phyloP scores from a whole-genome alignment of 2,113 vertebrate genomes.

The Arvicanthis niloticus region DNA sequence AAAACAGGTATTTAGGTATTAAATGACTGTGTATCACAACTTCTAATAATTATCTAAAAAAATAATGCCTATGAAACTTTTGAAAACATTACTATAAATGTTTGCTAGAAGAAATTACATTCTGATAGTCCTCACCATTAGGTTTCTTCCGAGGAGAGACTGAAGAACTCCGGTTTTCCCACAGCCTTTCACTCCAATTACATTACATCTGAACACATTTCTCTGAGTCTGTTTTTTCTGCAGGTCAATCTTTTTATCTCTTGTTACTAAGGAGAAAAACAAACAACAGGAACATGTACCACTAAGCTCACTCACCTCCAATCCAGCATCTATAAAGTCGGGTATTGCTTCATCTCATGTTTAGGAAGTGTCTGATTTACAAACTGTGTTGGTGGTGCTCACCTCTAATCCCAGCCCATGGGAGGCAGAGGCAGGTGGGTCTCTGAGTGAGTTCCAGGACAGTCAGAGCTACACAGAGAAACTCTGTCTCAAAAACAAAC shows the following conservation, averaged over 20 bases:
- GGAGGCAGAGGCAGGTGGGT: not conserved
- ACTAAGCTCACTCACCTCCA: not conserved
- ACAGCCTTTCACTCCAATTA: constrained; percentile 92
- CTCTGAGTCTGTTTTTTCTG: constrained; percentile 99
- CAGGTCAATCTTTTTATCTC: constrained; percentile 98
- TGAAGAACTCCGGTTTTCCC: constrained; percentile 97
- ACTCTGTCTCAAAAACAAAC: not conserved
- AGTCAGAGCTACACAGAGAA: not conserved
- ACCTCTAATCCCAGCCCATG: not conserved
- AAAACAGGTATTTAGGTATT: not conserved
- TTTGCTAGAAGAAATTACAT: constrained; percentile 26
- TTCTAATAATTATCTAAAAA: constrained; percentile 47
- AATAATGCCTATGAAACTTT: constrained; percentile 26
- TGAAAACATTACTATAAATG: constrained; percentile 16
- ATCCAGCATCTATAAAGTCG: constrained; percentile 7
- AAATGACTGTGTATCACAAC: not conserved
- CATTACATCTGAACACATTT: constrained; percentile 97
- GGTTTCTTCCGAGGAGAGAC: constrained; percentile 94
- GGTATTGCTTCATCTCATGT: not conserved
- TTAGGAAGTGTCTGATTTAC: not conserved
- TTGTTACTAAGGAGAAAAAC: constrained; percentile 91
- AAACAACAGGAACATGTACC: constrained; percentile 21
- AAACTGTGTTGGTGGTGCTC: not conserved
- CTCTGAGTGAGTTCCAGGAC: not conserved
- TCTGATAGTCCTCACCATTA: constrained; percentile 88